Evolutionary conservation across 2,113 vertebrate species (phyloP).

Genomic region (Gobio gobio): DNA sequence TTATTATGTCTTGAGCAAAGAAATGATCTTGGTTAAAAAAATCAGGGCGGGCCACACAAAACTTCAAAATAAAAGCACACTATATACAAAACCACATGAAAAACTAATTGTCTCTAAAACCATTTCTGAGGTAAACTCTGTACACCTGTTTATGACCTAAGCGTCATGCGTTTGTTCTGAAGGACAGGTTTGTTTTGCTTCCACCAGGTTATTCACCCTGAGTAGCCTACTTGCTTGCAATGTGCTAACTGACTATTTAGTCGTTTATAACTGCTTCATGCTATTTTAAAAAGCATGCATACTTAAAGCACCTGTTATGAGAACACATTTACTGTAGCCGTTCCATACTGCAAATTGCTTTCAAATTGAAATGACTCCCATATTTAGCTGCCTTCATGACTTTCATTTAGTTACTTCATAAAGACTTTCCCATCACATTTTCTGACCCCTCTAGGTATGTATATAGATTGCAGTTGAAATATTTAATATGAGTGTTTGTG

Average conservation of each 20-base stretch:
- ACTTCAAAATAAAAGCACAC: background rate
- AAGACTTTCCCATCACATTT: background rate
- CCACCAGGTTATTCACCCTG: background rate
- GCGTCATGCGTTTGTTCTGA: background rate
- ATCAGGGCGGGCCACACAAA: background rate
- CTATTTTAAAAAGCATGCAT: conserved; percentile 2
- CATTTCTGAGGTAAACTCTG: background rate
- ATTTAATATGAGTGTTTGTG: conserved; percentile 46
- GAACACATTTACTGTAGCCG: background rate
- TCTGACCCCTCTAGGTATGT: background rate
- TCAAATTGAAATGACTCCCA: background rate
- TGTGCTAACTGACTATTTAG: background rate
- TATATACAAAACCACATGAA: background rate
- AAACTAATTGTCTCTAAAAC: background rate
- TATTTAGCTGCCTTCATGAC: background rate
- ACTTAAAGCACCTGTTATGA: background rate
- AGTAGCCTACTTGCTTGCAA: background rate
- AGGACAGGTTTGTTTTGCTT: background rate
- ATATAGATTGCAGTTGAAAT: background rate
- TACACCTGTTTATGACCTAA: background rate
- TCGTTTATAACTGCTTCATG: background rate
- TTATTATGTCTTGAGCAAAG: background rate
- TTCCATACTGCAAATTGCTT: background rate
- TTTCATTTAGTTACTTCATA: background rate
- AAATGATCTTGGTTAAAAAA: background rate